Evolutionary conservation across 2,888 invertebrate species (phyloP), one percentile per base, ranked within the genome.

Genomic region (Cotesia congregata): DNA sequence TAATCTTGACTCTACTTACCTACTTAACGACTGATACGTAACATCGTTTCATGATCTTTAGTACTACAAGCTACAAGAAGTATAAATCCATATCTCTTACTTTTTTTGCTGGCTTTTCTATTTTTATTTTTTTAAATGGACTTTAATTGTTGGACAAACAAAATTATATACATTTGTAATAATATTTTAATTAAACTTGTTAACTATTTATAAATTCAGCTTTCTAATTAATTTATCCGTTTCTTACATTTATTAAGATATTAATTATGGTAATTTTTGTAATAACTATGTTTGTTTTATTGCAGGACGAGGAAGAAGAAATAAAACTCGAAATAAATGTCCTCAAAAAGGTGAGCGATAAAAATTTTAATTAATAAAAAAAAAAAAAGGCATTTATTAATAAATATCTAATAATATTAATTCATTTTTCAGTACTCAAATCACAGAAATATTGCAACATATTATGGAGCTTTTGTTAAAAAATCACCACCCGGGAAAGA

Each of bases 321-420:
- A 99, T 99, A 85, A 99, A 99, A 91, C 92, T 99, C 87, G 99
- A 99, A 93, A 99, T 99, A 86, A 99, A 99, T 92, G 99, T 99
- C 85, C 93, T 99, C 85, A 99, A 99, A 91, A 98, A 94, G 91
- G 93, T 93, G 86, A 86, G 88, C 83, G 38, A 61, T 30, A 12
- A 15, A 41, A 15, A 65, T 41, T 65, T 41, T 1, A 64, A 71
- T 65, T 9, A 40, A 61, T 1, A 5, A 64, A 12, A 17, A 6
- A 40, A 73, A 15, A 61, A 17, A n/a, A 71, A 40, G 39, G 39
- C 6, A 60, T 20, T n/a, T 9, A 40, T n/a, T 41, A 38, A 60
- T 38, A 12, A 9, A 64, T 40, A 30, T 30, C 30, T 30, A 30
- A 30, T 3, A 12, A 67, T 64, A 30, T 76, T 71, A 74, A 5